phyloP scores from a whole-genome alignment of 2,113 vertebrate species.

The Struthio camelus region DNA sequence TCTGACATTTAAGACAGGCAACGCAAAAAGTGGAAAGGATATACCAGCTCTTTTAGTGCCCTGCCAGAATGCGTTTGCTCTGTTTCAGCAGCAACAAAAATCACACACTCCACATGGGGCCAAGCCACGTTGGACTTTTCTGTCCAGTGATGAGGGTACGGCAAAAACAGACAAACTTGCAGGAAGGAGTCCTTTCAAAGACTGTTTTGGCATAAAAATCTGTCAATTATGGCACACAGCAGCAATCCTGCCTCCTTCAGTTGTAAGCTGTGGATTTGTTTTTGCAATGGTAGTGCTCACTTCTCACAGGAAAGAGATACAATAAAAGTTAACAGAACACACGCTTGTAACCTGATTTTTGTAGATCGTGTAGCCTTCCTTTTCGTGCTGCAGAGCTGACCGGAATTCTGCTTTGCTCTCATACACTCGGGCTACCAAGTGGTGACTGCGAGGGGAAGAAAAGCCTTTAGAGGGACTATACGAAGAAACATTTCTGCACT shows the following conservation, averaged over 20 bases:
- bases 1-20: neutral
- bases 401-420: conserved; percentile 99
- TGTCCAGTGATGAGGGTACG: neutral
- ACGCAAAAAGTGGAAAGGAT: neutral
- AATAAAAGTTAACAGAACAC: rapidly evolving
- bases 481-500: neutral
- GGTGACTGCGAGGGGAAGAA: conserved; percentile 81
- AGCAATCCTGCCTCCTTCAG: neutral
- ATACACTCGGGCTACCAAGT: conserved; percentile 94
- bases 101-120: rapidly evolving
- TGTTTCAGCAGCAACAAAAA: neutral
- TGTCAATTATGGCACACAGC: neutral
- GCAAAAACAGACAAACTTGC: neutral
- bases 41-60: neutral
- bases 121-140: rapidly evolving
- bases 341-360: conserved; percentile 86
- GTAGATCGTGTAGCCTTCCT: conserved; percentile 98
- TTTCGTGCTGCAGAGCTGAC: conserved; percentile 96
- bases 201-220: neutral
- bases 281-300: neutral
- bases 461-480: neutral
- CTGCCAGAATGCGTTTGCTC: neutral
- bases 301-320: rapidly evolving
- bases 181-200: neutral
- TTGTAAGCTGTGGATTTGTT: neutral